phyloP scores from a whole-genome alignment of 2,888 invertebrate genomes.

The Scotopteryx bipunctaria region DNA sequence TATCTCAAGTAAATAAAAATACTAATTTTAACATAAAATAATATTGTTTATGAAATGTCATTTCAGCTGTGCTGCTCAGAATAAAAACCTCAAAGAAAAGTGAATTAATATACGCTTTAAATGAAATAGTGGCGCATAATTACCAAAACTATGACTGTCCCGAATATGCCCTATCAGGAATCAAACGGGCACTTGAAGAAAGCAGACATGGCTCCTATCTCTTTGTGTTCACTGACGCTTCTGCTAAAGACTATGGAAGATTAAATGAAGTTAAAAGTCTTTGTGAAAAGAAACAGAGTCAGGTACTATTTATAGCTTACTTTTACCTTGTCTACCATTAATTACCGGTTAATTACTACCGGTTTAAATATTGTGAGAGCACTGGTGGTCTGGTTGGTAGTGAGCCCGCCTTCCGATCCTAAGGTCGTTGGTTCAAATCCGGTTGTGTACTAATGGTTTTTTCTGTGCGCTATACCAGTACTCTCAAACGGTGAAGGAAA shows the following conservation, averaged over 20 bases:
- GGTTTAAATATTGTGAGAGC: no score
- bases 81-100: conserved; percentile 15
- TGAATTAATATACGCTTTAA: conserved; percentile 20
- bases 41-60: not conserved
- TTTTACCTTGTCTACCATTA: no score
- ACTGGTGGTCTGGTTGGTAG: no score
- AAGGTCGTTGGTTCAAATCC: no score
- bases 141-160: conserved; percentile 19
- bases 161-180: conserved; percentile 32
- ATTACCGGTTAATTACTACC: no score
- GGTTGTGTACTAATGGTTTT: no score
- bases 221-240: conserved; percentile 42
- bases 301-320: conserved; percentile 28
- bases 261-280: conserved; percentile 29
- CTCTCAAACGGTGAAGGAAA: no score
- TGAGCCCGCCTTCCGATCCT: no score
- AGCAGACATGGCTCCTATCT: conserved; percentile 36
- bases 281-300: conserved; percentile 37
- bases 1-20: no score
- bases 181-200: conserved; percentile 25
- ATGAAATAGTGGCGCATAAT: conserved; percentile 15
- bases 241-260: conserved; percentile 35
- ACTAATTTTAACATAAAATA: no score
- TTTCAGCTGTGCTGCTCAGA: conserved; percentile 28
- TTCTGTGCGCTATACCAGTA: no score